phyloP scores from a whole-genome alignment of 1,140 invertebrate species.

The Drosophila pachea region DNA sequence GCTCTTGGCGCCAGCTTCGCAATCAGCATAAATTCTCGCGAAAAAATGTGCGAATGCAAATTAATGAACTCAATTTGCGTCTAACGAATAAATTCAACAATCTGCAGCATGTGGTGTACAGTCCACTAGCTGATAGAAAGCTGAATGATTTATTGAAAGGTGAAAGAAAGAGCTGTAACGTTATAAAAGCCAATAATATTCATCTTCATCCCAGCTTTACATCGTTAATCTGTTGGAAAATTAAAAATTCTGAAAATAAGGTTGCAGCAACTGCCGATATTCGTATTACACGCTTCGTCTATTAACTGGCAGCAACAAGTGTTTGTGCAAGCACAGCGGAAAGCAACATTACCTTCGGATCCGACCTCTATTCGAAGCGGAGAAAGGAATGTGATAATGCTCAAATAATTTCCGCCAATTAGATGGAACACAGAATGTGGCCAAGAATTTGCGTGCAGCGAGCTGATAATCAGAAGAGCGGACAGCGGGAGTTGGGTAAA shows the following conservation, averaged over 20 bases:
- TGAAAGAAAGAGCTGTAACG: no score
- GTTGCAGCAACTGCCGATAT: no score
- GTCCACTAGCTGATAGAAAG: background rate
- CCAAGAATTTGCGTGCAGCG: constrained; percentile 47
- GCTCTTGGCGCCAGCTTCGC: constrained; percentile 36
- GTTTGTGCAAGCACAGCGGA: background rate
- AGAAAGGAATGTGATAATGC: background rate
- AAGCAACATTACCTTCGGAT: background rate
- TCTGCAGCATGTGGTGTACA: background rate
- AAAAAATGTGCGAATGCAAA: constrained; percentile 26
- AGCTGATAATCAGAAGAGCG: constrained; percentile 19
- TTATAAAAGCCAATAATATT: no score
- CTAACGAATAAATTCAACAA: constrained; percentile 27
- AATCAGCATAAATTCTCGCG: constrained; percentile 43
- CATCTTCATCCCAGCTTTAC: no score
- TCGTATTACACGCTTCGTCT: no score
- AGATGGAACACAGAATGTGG: constrained; percentile 14
- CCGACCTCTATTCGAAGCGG: background rate
- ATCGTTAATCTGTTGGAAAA: no score
- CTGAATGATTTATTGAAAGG: background rate
- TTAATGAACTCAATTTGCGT: constrained; percentile 25
- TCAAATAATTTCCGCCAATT: constrained; percentile 10
- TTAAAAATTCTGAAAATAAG: no score
- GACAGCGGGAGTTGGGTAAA: constrained; percentile 22
- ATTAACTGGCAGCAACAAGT: no score